These are phyloP conservation scores for Oreochromis niloticus DNA, from an alignment of 2,113 vertebrate genomes.

Conservation along the genomic window DNA sequence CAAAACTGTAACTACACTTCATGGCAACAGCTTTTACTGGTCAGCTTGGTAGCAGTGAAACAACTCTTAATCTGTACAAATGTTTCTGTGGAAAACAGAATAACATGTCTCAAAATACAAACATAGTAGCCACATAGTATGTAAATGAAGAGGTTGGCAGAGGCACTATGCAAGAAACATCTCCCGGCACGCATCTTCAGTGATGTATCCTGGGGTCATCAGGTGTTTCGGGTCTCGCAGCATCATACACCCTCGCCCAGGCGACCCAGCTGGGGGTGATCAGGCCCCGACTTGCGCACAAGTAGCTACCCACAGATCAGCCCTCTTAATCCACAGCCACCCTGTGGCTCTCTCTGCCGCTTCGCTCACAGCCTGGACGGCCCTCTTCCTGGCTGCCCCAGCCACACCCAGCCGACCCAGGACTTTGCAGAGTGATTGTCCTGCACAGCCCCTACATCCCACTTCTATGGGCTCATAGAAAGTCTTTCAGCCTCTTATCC, in stretches of 20 bases:
- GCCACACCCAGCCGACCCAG: accelerated
- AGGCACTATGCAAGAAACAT: not conserved
- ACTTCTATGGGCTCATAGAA: not conserved
- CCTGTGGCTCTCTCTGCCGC: not conserved
- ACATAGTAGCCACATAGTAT: not conserved
- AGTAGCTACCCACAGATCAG: not conserved
- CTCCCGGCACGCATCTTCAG: not conserved
- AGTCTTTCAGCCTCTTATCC: not conserved
- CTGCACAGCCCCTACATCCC: not conserved
- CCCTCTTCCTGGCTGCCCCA: accelerated
- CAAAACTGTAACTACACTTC: accelerated
- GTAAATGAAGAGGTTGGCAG: not conserved
- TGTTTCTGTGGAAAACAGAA: not conserved
- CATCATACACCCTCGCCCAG: not conserved
- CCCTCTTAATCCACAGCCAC: not conserved
- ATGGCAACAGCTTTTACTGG: not conserved
- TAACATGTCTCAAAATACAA: not conserved
- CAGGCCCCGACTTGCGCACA: not conserved
- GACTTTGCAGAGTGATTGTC: accelerated
- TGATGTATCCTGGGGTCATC: not conserved
- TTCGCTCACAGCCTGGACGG: not conserved
- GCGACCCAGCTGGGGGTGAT: not conserved
- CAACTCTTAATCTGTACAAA: not conserved
- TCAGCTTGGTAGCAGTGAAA: not conserved
- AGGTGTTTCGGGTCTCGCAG: accelerated